These are phyloP conservation scores for Strigamia crassipes DNA, from an alignment of 2,888 invertebrate genomes.

Conservation along the genomic window DNA sequence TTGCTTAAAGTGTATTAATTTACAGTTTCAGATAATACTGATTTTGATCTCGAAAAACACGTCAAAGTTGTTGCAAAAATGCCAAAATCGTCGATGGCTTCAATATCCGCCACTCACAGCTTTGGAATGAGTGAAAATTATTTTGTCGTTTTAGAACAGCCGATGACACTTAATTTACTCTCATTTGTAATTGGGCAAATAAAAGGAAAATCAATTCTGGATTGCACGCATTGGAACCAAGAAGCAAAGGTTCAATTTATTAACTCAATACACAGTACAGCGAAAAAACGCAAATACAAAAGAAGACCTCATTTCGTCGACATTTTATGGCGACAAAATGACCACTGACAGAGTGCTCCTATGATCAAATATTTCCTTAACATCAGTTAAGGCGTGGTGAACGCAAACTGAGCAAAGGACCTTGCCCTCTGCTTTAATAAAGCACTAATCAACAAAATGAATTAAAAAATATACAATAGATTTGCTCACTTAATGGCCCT, in stretches of 20 bases:
- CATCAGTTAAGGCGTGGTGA: too few species aligned
- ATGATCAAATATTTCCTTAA: too few species aligned
- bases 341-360: too few species aligned
- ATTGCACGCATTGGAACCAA: conserved; percentile 58
- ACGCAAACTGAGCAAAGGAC: too few species aligned
- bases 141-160: conserved; percentile 63
- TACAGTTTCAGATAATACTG: not conserved
- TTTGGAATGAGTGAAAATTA: conserved; percentile 64
- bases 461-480: too few species aligned
- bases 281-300: too few species aligned
- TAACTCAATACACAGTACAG: too few species aligned
- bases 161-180: conserved; percentile 59
- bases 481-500: too few species aligned
- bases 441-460: too few species aligned
- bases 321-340: too few species aligned
- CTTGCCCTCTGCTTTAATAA: too few species aligned
- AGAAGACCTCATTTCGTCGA: too few species aligned
- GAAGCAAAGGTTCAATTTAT: conserved; percentile 47
- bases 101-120: conserved; percentile 62
- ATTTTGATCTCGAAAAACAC: not conserved
- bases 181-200: conserved; percentile 58
- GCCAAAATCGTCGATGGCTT: conserved; percentile 56
- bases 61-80: conserved; percentile 54
- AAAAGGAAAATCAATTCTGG: conserved; percentile 57
- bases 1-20: not conserved